These are phyloP conservation scores for Rapana venosa DNA, from an alignment of 2,888 invertebrate species.

Conservation along the genomic window DNA sequence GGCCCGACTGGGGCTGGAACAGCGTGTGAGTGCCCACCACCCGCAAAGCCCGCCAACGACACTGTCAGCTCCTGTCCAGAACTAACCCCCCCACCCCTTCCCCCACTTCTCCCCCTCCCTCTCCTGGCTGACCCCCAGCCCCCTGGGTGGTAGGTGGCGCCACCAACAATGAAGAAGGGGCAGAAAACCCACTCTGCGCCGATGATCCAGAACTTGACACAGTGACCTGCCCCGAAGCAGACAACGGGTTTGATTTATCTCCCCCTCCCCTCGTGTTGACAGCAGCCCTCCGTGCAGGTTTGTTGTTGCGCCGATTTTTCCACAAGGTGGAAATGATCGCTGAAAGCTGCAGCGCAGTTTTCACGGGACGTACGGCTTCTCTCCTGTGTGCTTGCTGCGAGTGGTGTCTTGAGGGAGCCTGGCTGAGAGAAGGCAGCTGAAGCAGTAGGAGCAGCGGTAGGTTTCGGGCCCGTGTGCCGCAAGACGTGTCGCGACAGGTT, in stretches of 20 bases:
- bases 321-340: slow-evolving; percentile 43
- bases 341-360: slow-evolving; percentile 34
- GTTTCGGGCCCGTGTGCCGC: slow-evolving; percentile 45
- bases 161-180: not conserved
- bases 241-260: not conserved
- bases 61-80: not conserved
- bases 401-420: slow-evolving; percentile 40
- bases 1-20: not conserved
- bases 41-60: not conserved
- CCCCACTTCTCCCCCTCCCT: not conserved
- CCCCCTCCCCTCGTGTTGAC: not conserved
- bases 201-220: not conserved
- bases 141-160: too few species aligned
- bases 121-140: too few species aligned
- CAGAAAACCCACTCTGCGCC: not conserved
- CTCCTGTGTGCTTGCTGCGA: slow-evolving; percentile 37
- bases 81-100: not conserved
- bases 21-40: not conserved
- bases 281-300: not conserved
- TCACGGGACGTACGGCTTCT: slow-evolving; percentile 33
- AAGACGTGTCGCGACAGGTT: slow-evolving; percentile 43
- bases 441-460: slow-evolving; percentile 37
- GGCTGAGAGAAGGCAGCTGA: slow-evolving; percentile 40
- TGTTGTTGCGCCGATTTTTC: slow-evolving; percentile 37
- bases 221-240: not conserved